Conservation (phyloP, 2,797 vertebrate species). For the Onychomys leucogaster region DNA sequence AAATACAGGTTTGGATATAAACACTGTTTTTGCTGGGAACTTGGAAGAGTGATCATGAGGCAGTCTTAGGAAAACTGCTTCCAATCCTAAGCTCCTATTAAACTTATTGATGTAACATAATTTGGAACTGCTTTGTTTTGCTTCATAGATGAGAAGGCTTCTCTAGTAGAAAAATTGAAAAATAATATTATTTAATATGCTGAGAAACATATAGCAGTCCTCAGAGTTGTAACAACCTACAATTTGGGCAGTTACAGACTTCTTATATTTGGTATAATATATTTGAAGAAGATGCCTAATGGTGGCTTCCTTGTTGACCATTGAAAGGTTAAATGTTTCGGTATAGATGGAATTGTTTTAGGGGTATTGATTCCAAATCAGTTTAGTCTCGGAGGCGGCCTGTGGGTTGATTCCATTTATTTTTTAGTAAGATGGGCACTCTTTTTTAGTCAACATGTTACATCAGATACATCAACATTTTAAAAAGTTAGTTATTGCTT, state of each 20-base stretch:
- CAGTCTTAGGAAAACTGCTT: not conserved
- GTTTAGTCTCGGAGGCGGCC: not conserved
- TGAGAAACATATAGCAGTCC: not conserved
- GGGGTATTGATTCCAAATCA: not conserved
- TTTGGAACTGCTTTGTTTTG: not conserved
- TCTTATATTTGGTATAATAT: not conserved
- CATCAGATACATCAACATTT: not conserved
- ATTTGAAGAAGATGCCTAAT: not conserved
- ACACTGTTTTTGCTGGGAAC: not conserved
- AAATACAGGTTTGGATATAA: not conserved
- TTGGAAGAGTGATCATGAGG: not conserved
- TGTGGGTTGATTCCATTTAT: slow-evolving; percentile 27
- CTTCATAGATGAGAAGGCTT: not conserved
- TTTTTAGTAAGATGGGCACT: not conserved
- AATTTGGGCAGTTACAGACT: not conserved
- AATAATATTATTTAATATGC: not conserved
- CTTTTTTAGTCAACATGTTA: not conserved
- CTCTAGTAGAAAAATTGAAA: not conserved
- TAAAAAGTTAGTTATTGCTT: not conserved
- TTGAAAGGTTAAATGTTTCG: not conserved
- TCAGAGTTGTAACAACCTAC: not conserved
- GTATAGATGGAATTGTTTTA: not conserved
- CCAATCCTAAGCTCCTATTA: not conserved
- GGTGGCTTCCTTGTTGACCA: not conserved
- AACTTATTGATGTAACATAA: not conserved